Evolutionary conservation across 2,113 vertebrate genomes (phyloP).

Genomic region (Globicephala melas): DNA sequence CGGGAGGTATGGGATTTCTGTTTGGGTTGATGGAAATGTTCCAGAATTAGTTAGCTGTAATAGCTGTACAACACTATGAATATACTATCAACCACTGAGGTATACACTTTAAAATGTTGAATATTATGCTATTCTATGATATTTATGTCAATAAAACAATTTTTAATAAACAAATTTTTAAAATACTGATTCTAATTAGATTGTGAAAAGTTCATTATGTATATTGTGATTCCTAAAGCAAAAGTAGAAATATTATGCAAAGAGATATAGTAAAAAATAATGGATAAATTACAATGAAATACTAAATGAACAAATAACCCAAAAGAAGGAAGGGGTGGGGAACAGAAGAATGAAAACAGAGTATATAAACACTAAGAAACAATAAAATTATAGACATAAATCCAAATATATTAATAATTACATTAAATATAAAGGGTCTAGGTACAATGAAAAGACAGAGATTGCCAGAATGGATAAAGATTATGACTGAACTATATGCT

Average conservation of each 20-base stretch:
- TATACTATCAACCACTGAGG: neutral
- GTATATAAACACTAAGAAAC: neutral
- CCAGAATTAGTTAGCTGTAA: neutral
- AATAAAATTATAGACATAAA: neutral
- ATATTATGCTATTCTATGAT: neutral
- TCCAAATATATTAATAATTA: neutral
- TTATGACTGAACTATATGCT: neutral
- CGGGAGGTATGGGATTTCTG: neutral
- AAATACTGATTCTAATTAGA: neutral
- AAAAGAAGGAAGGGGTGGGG: neutral
- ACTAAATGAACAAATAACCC: neutral
- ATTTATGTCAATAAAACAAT: neutral
- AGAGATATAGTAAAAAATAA: neutral
- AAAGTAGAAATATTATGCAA: neutral
- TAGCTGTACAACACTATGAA: neutral
- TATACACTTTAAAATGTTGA: neutral
- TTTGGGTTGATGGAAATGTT: neutral
- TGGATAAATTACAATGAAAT: neutral
- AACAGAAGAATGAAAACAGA: neutral
- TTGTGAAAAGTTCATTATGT: neutral
- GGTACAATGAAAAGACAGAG: neutral
- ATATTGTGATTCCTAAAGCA: neutral
- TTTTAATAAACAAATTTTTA: neutral
- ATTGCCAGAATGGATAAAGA: neutral
- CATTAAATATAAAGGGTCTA: neutral